Percentiles rank a stretch among this genome's conserved stretches.
Evolutionary conservation across 2,888 invertebrate genomes (phyloP).

Genomic region (Chymomyza caudatula): DNA sequence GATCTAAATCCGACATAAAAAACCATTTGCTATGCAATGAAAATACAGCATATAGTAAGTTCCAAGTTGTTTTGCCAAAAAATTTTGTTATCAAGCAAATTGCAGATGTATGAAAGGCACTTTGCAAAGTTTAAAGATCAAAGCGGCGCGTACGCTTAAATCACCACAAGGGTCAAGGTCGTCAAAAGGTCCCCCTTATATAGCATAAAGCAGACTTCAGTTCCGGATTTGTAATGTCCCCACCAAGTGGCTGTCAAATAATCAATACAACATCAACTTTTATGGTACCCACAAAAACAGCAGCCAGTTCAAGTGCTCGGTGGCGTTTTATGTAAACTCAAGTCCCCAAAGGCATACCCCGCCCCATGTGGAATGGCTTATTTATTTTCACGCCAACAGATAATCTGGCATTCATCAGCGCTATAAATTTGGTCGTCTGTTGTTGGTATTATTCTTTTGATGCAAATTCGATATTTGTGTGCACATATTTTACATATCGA

Average conservation of each 20-base stretch:
- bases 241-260: slow-evolving; percentile 10
- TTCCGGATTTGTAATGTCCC: neutral
- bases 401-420: slow-evolving; percentile 65
- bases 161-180: slow-evolving; percentile 40
- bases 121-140: slow-evolving; percentile 43
- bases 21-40: slow-evolving; percentile 35
- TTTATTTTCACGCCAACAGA: slow-evolving; percentile 60
- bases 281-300: slow-evolving; percentile 50
- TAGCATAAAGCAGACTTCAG: neutral
- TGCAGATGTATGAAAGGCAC: slow-evolving; percentile 19
- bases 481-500: slow-evolving; percentile 41
- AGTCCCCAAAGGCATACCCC: neutral
- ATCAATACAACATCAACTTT: slow-evolving; percentile 34
- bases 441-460: neutral
- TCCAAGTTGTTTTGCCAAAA: neutral
- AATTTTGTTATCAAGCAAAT: neutral
- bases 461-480: slow-evolving; percentile 39
- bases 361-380: slow-evolving; percentile 26
- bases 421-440: slow-evolving; percentile 51
- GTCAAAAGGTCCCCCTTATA: neutral
- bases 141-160: slow-evolving; percentile 36
- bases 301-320: neutral
- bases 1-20: neutral
- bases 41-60: slow-evolving; percentile 1
- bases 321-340: neutral